Conservation (phyloP, 2,113 vertebrate species). For the Cyrtonyx montezumae region DNA sequence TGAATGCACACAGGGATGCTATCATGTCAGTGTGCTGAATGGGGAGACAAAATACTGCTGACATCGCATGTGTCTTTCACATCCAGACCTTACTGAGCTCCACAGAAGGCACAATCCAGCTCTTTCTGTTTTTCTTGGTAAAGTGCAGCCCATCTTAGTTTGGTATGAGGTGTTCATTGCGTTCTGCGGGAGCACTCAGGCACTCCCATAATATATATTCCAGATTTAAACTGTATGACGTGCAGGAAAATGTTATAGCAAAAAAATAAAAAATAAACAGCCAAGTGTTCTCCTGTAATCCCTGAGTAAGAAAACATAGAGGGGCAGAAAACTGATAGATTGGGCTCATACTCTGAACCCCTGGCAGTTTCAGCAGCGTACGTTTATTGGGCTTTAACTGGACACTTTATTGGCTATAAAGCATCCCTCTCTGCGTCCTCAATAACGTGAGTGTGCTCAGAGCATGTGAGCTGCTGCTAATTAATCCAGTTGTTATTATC, state of each 20-base stretch:
- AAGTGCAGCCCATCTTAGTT: not conserved
- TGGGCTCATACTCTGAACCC: not conserved
- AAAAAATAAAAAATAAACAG: not conserved
- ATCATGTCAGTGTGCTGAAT: not conserved
- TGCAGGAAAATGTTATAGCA: not conserved
- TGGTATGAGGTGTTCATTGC: not conserved
- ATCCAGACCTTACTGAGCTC: not conserved
- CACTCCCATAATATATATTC: not conserved
- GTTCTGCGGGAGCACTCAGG: not conserved
- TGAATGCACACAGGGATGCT: not conserved
- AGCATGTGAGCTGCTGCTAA: not conserved
- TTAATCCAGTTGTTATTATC: not conserved
- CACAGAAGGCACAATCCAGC: not conserved
- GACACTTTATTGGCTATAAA: not conserved
- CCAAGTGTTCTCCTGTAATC: not conserved
- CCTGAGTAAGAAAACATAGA: not conserved
- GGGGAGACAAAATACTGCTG: not conserved
- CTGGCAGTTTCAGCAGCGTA: not conserved
- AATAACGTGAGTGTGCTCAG: not conserved
- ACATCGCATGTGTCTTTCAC: not conserved
- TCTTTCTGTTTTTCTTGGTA: not conserved
- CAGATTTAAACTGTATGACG: not conserved
- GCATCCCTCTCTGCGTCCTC: not conserved
- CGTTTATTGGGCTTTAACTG: not conserved
- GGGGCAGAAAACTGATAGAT: not conserved